Evolutionary conservation across 2,797 vertebrate genomes (phyloP), one percentile per base, ranked within the genome.

Genomic region (Neostethus bicornis): DNA sequence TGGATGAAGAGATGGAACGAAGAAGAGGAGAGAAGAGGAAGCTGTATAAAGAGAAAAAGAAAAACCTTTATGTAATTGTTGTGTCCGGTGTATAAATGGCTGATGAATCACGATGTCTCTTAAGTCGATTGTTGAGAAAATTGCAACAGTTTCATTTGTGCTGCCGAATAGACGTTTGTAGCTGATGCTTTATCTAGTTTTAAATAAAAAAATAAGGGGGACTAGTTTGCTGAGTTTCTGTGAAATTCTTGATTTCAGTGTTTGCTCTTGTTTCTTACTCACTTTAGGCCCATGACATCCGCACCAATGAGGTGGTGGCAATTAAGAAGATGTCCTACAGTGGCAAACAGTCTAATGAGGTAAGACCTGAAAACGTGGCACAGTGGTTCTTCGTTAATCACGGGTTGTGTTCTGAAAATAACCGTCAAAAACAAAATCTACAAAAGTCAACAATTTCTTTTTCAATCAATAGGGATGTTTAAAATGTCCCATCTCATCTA

Each of bases 271-370:
- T 64, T 7, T 2, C 14, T 29, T 5, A 39, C 12, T 6, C 37
- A 23, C 41, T 8, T 57, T 75, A 96, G 94, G 95, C 95, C 51
- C 93, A 94, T 16, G 95, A 97, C 86, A 92, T 96, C 84, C 93
- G 94, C 67, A 96, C 91, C 75, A 96, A 94, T 89, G 95, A 96
- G 78, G 95, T 97, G 89, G 95, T 97, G 87, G 95, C 95, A 75
- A 97, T 97, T 86, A 97, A 97, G 89, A 97, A 96, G 89, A 97
- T 96, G 95, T 97, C 95, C 10, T 97, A 96, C 55, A 94, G 94
- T 35, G 95, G 95, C 77, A 97, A 96, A 63, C 95, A 96, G 77
- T 96, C 95, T 62, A 97, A 94, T 45, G 95, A 97, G 93, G 95
- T 96, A 78, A 55, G 79, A 78, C n/a, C 35, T 29, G 52, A 14